These are phyloP conservation scores for Pseudochirops corinnae DNA, from an alignment of 2,797 vertebrate species.

Conservation along the genomic window DNA sequence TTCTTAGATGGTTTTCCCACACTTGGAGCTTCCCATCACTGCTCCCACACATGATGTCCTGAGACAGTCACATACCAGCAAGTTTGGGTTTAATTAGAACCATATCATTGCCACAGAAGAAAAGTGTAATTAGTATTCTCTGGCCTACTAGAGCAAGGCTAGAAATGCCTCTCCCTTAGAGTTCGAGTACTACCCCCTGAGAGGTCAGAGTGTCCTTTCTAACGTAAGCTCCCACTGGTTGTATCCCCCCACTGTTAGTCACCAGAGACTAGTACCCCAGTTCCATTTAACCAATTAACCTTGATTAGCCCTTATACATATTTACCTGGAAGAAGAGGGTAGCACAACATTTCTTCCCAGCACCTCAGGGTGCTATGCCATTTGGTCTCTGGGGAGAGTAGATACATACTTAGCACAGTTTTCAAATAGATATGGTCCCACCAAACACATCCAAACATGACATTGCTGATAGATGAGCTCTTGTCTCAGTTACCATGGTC, in stretches of 20 bases:
- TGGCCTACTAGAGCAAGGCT: background rate
- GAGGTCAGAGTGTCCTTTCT: background rate
- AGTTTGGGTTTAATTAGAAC: constrained; percentile 21
- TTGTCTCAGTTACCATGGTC: background rate
- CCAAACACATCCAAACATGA: background rate
- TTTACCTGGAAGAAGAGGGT: background rate
- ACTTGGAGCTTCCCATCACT: background rate
- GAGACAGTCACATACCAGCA: constrained; percentile 31
- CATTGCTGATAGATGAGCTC: background rate
- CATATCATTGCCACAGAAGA: constrained; percentile 55
- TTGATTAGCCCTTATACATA: background rate
- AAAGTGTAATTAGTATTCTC: constrained; percentile 9
- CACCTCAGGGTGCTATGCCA: background rate
- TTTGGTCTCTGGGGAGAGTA: background rate
- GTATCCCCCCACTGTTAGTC: background rate
- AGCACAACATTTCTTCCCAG: background rate
- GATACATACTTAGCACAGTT: background rate
- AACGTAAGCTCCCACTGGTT: background rate
- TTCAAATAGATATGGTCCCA: background rate
- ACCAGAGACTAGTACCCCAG: background rate
- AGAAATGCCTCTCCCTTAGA: background rate
- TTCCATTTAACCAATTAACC: background rate
- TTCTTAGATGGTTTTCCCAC: background rate
- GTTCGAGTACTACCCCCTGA: background rate
- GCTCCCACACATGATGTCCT: constrained; percentile 35